Conservation (phyloP, 2,888 invertebrate species). For the Ptychoptera albimana region DNA sequence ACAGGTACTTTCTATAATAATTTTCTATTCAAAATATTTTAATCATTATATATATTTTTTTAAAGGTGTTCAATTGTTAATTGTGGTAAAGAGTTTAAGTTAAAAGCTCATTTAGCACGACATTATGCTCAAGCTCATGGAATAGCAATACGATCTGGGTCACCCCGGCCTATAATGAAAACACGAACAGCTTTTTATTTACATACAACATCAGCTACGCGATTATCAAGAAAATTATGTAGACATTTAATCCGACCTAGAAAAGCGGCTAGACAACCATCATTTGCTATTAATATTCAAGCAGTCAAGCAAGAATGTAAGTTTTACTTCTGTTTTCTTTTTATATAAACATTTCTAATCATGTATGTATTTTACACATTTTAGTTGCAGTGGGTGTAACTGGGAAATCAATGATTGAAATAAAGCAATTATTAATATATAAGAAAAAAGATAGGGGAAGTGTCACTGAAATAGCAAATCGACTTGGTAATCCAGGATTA, state of each 20-base stretch:
- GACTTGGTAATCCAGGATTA: constrained; percentile 45
- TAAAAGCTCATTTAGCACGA: constrained; percentile 84
- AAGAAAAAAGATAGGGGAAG: constrained; percentile 43
- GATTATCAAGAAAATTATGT: constrained; percentile 76
- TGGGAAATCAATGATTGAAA: constrained; percentile 36
- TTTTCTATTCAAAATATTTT: background rate
- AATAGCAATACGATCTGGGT: constrained; percentile 52
- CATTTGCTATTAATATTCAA: constrained; percentile 57
- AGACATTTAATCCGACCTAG: constrained; percentile 65
- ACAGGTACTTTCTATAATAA: constrained; percentile 17
- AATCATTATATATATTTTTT: constrained; percentile 26
- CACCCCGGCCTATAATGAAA: constrained; percentile 89
- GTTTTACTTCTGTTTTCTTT: constrained; percentile 18
- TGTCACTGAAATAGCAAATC: constrained; percentile 55
- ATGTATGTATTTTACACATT: constrained; percentile 7
- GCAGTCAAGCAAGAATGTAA: constrained; percentile 81
- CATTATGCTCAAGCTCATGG: constrained; percentile 86
- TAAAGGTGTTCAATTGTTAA: constrained; percentile 83
- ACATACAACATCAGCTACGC: constrained; percentile 78
- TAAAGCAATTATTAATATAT: constrained; percentile 38
- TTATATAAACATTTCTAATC: background rate
- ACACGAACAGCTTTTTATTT: constrained; percentile 93
- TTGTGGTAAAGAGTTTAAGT: constrained; percentile 90
- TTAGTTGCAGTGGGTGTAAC: constrained; percentile 39
- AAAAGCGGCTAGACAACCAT: constrained; percentile 79